phyloP scores from a whole-genome alignment of 2,797 vertebrate genomes.

The Chromobotia macracanthus region DNA sequence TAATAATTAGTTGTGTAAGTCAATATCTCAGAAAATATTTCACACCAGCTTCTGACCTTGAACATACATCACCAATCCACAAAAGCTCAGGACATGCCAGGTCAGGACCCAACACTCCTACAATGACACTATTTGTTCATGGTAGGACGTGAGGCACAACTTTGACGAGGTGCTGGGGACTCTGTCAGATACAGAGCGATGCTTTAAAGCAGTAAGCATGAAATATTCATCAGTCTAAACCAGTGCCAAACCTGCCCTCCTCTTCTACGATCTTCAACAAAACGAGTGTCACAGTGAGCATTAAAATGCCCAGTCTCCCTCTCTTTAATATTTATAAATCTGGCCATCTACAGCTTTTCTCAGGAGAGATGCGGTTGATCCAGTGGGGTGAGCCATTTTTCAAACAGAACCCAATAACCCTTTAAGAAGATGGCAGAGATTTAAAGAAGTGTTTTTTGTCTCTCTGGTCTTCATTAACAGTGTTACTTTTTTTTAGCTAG shows the following conservation, averaged over 20 bases:
- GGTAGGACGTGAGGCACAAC: conserved; percentile 57
- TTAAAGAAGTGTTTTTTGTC: neutral
- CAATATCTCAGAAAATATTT: neutral
- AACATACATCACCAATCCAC: neutral
- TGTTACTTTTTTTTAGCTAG: conserved; percentile 1
- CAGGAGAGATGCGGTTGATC: neutral
- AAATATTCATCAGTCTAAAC: conserved; percentile 72
- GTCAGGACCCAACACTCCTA: conserved; percentile 21
- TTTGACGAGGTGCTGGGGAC: neutral
- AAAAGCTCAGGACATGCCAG: neutral
- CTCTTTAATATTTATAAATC: conserved; percentile 31
- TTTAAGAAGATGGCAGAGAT: neutral
- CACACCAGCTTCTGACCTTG: neutral
- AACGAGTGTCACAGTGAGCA: conserved; percentile 12
- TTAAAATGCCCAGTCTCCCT: conserved; percentile 5
- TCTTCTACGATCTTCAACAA: conserved; percentile 58
- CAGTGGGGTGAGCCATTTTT: neutral
- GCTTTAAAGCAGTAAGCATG: conserved; percentile 62
- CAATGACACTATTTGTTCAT: conserved; percentile 60
- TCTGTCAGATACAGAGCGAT: conserved; percentile 70
- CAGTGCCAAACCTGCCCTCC: conserved; percentile 59
- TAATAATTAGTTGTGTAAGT: conserved; percentile 17
- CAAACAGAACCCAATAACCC: neutral
- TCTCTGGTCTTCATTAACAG: conserved; percentile 31
- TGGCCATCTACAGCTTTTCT: conserved; percentile 4